A percentile compares a stretch with the other conserved stretches of the same genome.
phyloP scores from a whole-genome alignment of 2,797 vertebrate genomes.

The Myotis pilosus region DNA sequence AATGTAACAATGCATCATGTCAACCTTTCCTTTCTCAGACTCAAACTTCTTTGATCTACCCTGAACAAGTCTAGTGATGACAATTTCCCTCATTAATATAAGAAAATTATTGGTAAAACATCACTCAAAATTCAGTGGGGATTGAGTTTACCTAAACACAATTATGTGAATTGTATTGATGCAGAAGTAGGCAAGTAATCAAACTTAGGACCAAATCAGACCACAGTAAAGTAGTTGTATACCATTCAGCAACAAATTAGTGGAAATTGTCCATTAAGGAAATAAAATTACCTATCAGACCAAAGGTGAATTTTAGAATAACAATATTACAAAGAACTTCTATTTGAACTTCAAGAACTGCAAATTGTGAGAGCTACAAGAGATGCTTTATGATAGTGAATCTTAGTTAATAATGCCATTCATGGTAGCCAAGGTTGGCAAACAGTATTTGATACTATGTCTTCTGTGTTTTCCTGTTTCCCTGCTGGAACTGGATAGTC shows the following conservation, averaged over 20 bases:
- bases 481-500: not conserved
- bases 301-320: not conserved
- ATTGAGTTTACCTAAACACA: not conserved
- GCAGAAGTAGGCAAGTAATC: not conserved
- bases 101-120: not conserved
- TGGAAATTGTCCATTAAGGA: not conserved
- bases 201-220: not conserved
- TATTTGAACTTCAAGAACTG: not conserved
- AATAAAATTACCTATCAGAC: not conserved
- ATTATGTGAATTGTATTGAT: not conserved
- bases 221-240: not conserved
- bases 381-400: not conserved
- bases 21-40: constrained; percentile 59
- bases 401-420: not conserved
- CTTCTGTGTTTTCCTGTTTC: constrained; percentile 28
- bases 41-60: constrained; percentile 56
- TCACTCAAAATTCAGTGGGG: not conserved
- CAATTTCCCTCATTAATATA: not conserved
- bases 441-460: not conserved
- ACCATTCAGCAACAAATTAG: not conserved
- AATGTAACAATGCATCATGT: constrained; percentile 20
- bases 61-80: not conserved
- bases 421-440: not conserved
- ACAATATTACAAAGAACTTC: not conserved
- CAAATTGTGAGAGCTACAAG: not conserved